Evolutionary conservation across 1,140 invertebrate species (phyloP), one percentile per base, ranked within the genome.

Genomic region (Schlechtendalia chinensis): DNA sequence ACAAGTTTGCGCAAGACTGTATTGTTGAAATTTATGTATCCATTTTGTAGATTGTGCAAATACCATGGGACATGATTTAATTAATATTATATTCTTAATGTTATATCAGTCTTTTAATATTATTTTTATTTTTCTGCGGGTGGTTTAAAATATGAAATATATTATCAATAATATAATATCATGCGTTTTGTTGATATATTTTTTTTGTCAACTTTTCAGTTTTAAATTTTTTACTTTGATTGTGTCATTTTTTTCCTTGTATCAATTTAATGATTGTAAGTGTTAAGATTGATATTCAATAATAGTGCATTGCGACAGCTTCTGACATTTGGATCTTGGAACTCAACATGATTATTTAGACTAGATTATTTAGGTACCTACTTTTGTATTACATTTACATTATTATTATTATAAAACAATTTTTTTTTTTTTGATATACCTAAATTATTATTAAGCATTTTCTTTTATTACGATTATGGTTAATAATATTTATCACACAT

Each of bases 1-100:
- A 79, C 75, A 79, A 79, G 75, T 79, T 58, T 77, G 58, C 39
- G 58, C 75, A 79, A 79, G 75, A 61, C 75, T 79, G 75, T 79
- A 79, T 79, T 24, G 22, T 77, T 77, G 56, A 59, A 79, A 79
- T 61, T 79, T 45, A 79, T 79, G 58, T 79, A 79, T 79, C 54
- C 74, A 29, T 50, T 65, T 79, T 79, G 75, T 79, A 79, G 56
- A 27, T 61, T 63, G 17, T 79, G 61, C 75, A 79, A 79, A 79
- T 61, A 27, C 47, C 45, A 29, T 63, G 32, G 72, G 24, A 45
- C 58, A 61, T 79, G 22, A 47, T 61, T 59, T 27, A 59, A 79
- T 63, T 27, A 59, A 79, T 63, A 72, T 54, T 72, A 11, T 72
- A 72, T 72, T 72, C 17, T 72, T 72, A 72, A 72, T 19, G 24